phyloP scores from a whole-genome alignment of 92 coral and sea anemone genomes.

The Zoanthus solanderi region DNA sequence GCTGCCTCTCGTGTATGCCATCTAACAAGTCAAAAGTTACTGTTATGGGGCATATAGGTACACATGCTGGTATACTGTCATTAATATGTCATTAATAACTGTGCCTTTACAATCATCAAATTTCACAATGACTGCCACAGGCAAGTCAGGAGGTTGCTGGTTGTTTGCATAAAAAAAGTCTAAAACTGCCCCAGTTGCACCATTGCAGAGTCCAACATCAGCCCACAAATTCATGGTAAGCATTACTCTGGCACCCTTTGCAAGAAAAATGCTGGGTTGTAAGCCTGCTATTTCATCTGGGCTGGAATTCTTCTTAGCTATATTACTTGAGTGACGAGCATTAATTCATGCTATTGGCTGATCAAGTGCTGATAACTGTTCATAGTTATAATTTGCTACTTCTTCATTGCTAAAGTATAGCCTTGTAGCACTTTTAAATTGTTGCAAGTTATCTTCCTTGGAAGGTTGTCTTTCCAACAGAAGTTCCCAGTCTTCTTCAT shows the following conservation, averaged over 20 bases:
- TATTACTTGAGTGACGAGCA: conserved; percentile 48
- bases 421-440: conserved; percentile 53
- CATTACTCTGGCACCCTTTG: conserved; percentile 33
- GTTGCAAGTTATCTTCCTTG: conserved; percentile 46
- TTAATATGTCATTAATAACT: no score
- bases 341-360: conserved; percentile 54
- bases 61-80: no score
- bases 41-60: no score
- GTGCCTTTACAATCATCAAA: no score
- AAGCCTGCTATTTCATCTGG: conserved; percentile 53
- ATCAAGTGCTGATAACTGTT: conserved; percentile 47
- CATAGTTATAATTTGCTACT: conserved; percentile 60
- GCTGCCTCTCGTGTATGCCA: conserved; percentile 17
- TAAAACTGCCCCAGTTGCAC: no score
- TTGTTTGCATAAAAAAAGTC: no score
- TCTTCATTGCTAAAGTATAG: conserved; percentile 58
- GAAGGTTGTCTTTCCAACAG: conserved; percentile 53
- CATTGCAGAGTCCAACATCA: no score
- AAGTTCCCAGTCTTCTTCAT: conserved; percentile 64
- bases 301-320: conserved; percentile 51
- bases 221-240: conserved; percentile 48
- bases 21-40: no score
- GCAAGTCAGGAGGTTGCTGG: no score
- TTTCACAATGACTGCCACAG: no score
- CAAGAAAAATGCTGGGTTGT: conserved; percentile 50